phyloP scores from a whole-genome alignment of 1,140 invertebrate genomes.

The Drosophila pandora region DNA sequence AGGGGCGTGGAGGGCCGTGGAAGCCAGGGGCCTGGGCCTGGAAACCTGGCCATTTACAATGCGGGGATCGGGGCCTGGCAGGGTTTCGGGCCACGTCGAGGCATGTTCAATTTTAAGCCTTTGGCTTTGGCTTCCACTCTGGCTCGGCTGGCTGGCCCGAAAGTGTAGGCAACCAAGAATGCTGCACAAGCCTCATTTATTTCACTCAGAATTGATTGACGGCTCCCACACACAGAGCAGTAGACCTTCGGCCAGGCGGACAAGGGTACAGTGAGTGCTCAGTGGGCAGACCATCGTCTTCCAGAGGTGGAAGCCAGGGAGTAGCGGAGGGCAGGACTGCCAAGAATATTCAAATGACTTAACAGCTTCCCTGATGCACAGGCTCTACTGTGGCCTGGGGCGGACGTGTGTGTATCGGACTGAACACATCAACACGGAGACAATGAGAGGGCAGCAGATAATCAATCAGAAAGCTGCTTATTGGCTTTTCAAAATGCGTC shows the following conservation, averaged over 20 bases:
- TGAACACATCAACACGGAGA: conserved; percentile 23
- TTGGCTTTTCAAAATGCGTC: conserved; percentile 79
- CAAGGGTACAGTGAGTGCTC: conserved; percentile 5
- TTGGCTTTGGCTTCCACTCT: conserved; percentile 15
- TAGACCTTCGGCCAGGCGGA: conserved; percentile 5
- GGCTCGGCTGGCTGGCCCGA: neutral
- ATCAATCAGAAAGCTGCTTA: conserved; percentile 78
- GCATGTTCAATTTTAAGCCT: conserved; percentile 56
- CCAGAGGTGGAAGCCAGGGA: no score
- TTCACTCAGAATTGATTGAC: conserved; percentile 76
- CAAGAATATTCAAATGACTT: no score
- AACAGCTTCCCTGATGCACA: no score
- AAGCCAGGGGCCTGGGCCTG: neutral
- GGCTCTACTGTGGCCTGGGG: conserved; percentile 18
- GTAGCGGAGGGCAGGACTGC: no score
- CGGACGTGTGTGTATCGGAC: conserved; percentile 5
- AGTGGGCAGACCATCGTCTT: no score
- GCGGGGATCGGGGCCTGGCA: no score
- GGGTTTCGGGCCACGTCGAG: neutral
- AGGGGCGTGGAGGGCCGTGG: neutral
- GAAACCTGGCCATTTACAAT: conserved; percentile 42
- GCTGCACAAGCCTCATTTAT: conserved; percentile 69
- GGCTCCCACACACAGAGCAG: conserved; percentile 14
- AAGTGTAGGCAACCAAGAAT: conserved; percentile 42
- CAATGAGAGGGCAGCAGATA: conserved; percentile 63